phyloP scores from a whole-genome alignment of 2,888 invertebrate genomes.

The Drosophila macrothrix region DNA sequence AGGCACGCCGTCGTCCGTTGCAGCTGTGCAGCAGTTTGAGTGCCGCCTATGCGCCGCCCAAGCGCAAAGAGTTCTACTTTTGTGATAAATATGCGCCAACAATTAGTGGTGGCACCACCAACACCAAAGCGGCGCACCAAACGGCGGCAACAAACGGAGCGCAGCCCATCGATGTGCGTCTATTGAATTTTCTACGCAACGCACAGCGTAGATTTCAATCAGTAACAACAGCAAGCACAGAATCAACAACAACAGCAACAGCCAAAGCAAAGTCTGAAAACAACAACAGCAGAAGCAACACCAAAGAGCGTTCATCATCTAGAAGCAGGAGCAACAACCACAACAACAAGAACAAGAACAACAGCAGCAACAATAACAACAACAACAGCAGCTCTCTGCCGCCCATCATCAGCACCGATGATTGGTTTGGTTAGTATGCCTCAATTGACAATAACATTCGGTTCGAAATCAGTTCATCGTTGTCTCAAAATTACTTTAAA shows the following conservation, averaged over 20 bases:
- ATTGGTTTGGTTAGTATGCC: constrained; percentile 83
- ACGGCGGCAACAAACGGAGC: background rate
- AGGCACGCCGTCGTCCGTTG: constrained; percentile 65
- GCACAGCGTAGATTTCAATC: constrained; percentile 78
- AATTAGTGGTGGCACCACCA: constrained; percentile 6
- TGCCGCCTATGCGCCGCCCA: constrained; percentile 68
- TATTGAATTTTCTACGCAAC: constrained; percentile 76
- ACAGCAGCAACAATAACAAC: constrained; percentile 25
- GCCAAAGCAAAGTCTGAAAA: constrained; percentile 48
- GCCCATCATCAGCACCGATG: constrained; percentile 67
- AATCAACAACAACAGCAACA: constrained; percentile 31
- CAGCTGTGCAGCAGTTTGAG: constrained; percentile 70
- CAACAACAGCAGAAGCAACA: constrained; percentile 33
- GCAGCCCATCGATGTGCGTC: constrained; percentile 69
- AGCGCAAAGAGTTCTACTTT: constrained; percentile 69
- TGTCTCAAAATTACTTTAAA: background rate
- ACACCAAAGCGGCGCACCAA: background rate
- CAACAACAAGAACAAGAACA: constrained; percentile 37
- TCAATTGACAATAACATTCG: background rate
- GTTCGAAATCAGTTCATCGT: background rate
- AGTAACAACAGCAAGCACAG: constrained; percentile 24
- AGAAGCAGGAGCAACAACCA: constrained; percentile 46
- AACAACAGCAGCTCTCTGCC: constrained; percentile 53
- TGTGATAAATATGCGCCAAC: constrained; percentile 70
- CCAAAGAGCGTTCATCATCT: constrained; percentile 22